A percentile compares a stretch with the other conserved stretches of the same genome.
phyloP scores from a whole-genome alignment of 1,140 invertebrate genomes.

The Nymphalis io region DNA sequence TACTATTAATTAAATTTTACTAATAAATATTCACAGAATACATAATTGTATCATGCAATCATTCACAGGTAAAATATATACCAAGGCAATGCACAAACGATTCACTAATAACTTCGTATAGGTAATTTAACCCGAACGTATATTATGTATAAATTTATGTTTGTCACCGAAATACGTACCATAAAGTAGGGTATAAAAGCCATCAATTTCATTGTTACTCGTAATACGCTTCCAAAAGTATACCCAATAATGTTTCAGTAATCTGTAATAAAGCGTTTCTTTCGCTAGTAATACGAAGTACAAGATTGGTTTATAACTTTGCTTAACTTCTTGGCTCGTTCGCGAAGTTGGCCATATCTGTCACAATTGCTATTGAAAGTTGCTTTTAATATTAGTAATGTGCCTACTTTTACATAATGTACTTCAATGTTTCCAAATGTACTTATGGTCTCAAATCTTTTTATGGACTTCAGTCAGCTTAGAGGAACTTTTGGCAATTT shows the following conservation, averaged over 20 bases:
- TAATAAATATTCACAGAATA: no score
- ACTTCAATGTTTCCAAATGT: background rate
- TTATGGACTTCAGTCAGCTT: background rate
- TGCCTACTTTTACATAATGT: slow-evolving; percentile 11
- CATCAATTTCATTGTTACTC: background rate
- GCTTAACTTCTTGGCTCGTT: slow-evolving; percentile 34
- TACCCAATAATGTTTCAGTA: slow-evolving; percentile 27
- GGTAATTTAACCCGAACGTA: no score
- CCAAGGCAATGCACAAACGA: background rate
- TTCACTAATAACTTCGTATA: background rate
- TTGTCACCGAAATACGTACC: background rate
- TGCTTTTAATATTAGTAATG: slow-evolving; percentile 20
- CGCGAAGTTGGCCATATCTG: slow-evolving; percentile 26
- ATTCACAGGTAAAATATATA: no score
- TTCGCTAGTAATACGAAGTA: slow-evolving; percentile 43
- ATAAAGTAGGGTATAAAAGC: background rate
- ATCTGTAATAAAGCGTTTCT: slow-evolving; percentile 43
- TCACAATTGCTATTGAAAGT: slow-evolving; percentile 31
- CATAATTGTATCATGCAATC: no score
- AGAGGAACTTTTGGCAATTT: background rate
- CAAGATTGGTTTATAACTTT: slow-evolving; percentile 47
- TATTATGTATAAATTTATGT: background rate
- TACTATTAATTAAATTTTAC: no score
- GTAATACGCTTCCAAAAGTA: slow-evolving; percentile 37
- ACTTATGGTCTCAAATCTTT: slow-evolving; percentile 2